These are phyloP conservation scores for Oncorhynchus kisutch DNA, from an alignment of 2,113 vertebrate genomes.

Conservation along the genomic window DNA sequence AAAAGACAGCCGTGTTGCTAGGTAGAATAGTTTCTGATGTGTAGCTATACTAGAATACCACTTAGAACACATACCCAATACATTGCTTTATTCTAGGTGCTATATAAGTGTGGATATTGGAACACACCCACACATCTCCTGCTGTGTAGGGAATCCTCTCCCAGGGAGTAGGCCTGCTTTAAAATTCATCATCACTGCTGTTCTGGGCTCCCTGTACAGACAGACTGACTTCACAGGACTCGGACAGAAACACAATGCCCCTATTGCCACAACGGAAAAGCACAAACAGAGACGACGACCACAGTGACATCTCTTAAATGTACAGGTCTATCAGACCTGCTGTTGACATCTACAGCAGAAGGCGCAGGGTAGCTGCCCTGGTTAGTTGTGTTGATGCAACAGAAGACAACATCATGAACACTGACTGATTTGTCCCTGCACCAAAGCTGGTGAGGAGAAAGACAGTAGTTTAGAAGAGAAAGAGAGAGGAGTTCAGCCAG, in stretches of 20 bases:
- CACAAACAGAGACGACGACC: conserved; percentile 2
- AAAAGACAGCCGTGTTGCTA: not conserved
- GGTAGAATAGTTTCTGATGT: not conserved
- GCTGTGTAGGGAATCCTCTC: not conserved
- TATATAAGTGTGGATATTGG: no score
- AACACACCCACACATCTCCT: no score
- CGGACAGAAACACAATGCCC: conserved; percentile 30
- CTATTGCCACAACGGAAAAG: conserved; percentile 24
- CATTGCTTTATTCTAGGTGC: no score
- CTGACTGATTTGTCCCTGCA: conserved; percentile 21
- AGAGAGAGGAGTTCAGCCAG: not conserved
- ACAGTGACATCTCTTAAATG: no score
- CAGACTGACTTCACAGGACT: not conserved
- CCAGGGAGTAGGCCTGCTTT: not conserved
- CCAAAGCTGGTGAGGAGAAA: conserved; percentile 1
- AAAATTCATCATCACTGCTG: not conserved
- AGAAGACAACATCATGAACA: not conserved
- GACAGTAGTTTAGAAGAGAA: conserved; percentile 11
- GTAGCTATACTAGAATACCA: no score
- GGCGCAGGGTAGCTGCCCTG: not conserved
- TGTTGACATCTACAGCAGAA: not conserved
- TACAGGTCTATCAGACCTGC: no score
- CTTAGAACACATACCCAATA: no score
- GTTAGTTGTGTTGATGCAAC: conserved; percentile 8
- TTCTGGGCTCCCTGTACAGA: not conserved